Base-by-base conservation (phyloP, 37 sponge, comb jelly and placozoan genomes). In the Theonella swinhoei region DNA sequence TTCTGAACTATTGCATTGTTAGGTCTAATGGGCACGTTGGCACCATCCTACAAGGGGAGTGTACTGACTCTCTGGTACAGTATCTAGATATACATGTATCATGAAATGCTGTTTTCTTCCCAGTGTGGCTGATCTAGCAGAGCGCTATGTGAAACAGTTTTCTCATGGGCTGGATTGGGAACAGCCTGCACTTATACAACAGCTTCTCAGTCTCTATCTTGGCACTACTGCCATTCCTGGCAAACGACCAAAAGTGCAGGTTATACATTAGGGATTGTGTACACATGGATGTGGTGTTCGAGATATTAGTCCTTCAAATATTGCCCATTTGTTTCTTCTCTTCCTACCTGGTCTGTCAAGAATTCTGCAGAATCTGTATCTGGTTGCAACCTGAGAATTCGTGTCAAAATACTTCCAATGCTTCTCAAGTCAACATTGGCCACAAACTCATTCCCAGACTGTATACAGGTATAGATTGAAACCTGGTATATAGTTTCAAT, bases 121-220 rank as follows among this genome's bases (percentile, higher is more conserved):
- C 59, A 89, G 91, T 76, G 82, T 90, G 14, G 59, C 77, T 37
- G 91, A 90, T 20, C 70, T 74, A 43, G 91, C 81, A 36, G 91
- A 86, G 30, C 69, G 41, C 28, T 64, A 76, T 26, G 42, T 90
- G 58, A 80, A 62, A 31, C 35, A 67, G 73, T 77, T 77, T 64
- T 61, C 71, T 0, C 25, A 74, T 42, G 36, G 43, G 22, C 80
- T 80, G 3, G 78, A 90, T 72, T 85, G 86, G 87, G 79, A 85
- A 26, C 34, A 38, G 31, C 60, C 80, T 0, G 7, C 43, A 0
- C 31, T 85, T 1, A 32, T 90, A 42, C 9, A 26, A 38, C 60
- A 64, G 14, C 72, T 90, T 25, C 85, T 41, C 65, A 62, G 69
- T 8, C 66, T 90, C 39, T 90, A 74, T 59, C 87, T 72, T 25